phyloP scores from a whole-genome alignment of 1,140 invertebrate genomes.

The Polyergus mexicanus region DNA sequence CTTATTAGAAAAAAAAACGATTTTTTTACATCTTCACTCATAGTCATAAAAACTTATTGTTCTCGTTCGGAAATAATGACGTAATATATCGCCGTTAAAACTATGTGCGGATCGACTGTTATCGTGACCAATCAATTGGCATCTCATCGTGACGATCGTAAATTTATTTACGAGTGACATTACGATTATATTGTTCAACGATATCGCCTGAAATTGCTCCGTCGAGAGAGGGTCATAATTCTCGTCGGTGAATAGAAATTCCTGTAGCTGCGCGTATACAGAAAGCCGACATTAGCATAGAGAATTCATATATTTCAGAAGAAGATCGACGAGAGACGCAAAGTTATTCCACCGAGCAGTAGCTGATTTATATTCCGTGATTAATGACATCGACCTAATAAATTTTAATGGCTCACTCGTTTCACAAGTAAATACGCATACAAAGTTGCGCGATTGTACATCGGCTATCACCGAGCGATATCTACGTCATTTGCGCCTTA shows the following conservation, averaged over 20 bases:
- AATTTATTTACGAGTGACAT: conserved; percentile 55
- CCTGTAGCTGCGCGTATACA: conserved; percentile 10
- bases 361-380: conserved; percentile 29
- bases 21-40: too few species aligned
- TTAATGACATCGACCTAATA: conserved; percentile 63
- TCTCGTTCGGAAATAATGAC: conserved; percentile 8
- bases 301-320: conserved; percentile 70
- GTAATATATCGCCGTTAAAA: background rate
- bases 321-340: conserved; percentile 39
- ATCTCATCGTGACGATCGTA: conserved; percentile 33
- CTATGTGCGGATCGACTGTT: conserved; percentile 9
- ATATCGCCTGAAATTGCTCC: conserved; percentile 39
- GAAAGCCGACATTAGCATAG: conserved; percentile 60
- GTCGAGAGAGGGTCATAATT: conserved; percentile 34
- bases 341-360: conserved; percentile 50
- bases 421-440: conserved; percentile 47
- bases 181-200: conserved; percentile 47
- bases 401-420: conserved; percentile 64
- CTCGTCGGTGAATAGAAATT: conserved; percentile 63
- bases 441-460: conserved; percentile 40
- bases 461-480: conserved; percentile 14
- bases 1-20: too few species aligned
- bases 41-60: conserved; percentile 13
- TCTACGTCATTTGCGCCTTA: conserved; percentile 49
- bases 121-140: background rate